phyloP scores from a whole-genome alignment of 2,888 invertebrate species.

The Drosophila prostipennis region DNA sequence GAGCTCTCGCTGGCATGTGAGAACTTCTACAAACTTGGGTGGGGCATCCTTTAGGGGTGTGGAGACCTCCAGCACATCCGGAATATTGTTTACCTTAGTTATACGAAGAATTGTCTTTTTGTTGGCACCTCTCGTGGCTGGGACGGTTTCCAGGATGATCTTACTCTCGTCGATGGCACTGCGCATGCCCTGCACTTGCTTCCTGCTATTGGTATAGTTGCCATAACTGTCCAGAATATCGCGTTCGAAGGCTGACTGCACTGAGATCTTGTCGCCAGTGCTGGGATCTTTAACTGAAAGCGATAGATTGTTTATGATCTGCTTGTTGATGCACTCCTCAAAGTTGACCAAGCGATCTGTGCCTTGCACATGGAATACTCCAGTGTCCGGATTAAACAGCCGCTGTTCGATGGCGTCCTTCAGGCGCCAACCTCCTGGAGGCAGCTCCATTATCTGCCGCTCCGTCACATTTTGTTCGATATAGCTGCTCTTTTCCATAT shows the following conservation, averaged over 20 bases:
- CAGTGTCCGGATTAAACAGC: conserved; percentile 92
- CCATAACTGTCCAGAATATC: conserved; percentile 91
- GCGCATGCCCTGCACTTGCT: conserved; percentile 87
- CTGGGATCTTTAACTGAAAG: conserved; percentile 92
- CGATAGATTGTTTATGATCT: conserved; percentile 93
- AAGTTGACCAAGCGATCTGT: conserved; percentile 93
- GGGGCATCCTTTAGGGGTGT: conserved; percentile 85
- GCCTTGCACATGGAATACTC: conserved; percentile 93
- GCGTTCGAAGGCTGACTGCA: conserved; percentile 91
- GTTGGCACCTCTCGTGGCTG: conserved; percentile 83
- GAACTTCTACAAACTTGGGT: conserved; percentile 85
- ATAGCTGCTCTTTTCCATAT: conserved; percentile 84
- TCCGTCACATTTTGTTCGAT: conserved; percentile 84
- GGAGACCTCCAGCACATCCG: conserved; percentile 90
- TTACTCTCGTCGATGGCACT: conserved; percentile 89
- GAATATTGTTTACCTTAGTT: conserved; percentile 89
- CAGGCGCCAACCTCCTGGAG: conserved; percentile 92
- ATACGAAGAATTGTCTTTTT: conserved; percentile 88
- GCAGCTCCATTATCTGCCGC: conserved; percentile 91
- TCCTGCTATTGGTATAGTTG: conserved; percentile 87
- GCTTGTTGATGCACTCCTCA: conserved; percentile 93
- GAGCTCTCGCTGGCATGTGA: conserved; percentile 83
- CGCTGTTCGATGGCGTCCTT: conserved; percentile 92
- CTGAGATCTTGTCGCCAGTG: conserved; percentile 88
- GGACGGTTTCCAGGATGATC: conserved; percentile 87